Evolutionary conservation across 1,140 invertebrate genomes (phyloP).

Genomic region (Calycopis cecrops): DNA sequence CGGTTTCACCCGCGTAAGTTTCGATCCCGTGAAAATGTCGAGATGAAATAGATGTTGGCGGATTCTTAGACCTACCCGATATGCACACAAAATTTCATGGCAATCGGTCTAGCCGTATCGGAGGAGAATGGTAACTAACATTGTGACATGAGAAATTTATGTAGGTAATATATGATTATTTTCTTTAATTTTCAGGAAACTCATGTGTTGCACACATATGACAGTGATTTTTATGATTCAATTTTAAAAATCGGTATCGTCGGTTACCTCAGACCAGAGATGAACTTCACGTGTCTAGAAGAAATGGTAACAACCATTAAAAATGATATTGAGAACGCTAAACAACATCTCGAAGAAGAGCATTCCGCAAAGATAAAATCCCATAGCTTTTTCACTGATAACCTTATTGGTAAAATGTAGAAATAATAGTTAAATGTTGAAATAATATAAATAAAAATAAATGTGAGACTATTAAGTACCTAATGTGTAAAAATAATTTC

Average conservation of each 20-base stretch:
- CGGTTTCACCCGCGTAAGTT: too few relatives aligned
- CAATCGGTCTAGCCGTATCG: too few relatives aligned
- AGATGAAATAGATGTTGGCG: too few relatives aligned
- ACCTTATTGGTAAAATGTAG: neutral
- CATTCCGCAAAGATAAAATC: constrained; percentile 41
- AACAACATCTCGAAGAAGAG: constrained; percentile 74
- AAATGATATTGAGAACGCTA: constrained; percentile 82
- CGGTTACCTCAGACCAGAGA: constrained; percentile 90
- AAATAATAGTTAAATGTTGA: constrained; percentile 16
- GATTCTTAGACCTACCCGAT: too few relatives aligned
- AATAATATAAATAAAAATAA: too few relatives aligned
- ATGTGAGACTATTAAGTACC: too few relatives aligned
- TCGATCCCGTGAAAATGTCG: too few relatives aligned
- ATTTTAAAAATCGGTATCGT: constrained; percentile 86
- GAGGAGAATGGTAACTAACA: too few relatives aligned
- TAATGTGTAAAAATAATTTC: too few relatives aligned
- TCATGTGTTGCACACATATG: constrained; percentile 91
- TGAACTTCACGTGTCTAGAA: constrained; percentile 87
- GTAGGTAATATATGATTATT: neutral
- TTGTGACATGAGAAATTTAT: neutral
- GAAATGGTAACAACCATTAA: constrained; percentile 85
- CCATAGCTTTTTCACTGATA: constrained; percentile 35
- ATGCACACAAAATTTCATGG: too few relatives aligned
- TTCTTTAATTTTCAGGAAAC: constrained; percentile 83
- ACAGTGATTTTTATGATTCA: constrained; percentile 91